These are phyloP conservation scores for Oncorhynchus gorbuscha DNA, from an alignment of 2,113 vertebrate species.

Conservation along the genomic window DNA sequence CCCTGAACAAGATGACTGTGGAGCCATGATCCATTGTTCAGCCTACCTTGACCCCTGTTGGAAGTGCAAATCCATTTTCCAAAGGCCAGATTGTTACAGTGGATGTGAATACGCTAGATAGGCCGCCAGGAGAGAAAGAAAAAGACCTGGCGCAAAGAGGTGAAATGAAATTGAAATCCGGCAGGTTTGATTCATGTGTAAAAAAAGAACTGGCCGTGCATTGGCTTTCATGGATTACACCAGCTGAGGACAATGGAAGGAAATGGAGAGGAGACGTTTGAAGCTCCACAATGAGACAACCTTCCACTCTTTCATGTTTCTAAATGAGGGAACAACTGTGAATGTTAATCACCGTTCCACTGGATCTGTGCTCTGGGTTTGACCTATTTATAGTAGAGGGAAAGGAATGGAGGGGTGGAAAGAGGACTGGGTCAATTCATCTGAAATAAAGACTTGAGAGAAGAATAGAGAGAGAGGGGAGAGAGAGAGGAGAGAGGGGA, in stretches of 20 bases:
- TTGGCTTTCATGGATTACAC: conserved; percentile 43
- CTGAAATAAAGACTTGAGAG: too few species aligned
- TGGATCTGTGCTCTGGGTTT: conserved; percentile 44
- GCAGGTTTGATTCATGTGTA: conserved; percentile 41
- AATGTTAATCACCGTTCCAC: conserved; percentile 36
- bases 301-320: conserved; percentile 50
- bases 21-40: conserved; percentile 21
- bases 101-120: conserved; percentile 30
- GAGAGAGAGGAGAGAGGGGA: too few species aligned
- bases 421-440: background rate
- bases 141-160: conserved; percentile 4
- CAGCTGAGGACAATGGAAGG: conserved; percentile 40
- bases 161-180: conserved; percentile 35
- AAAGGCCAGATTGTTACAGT: conserved; percentile 12
- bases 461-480: conserved; percentile 7
- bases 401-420: conserved; percentile 3
- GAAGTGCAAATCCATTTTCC: conserved; percentile 37
- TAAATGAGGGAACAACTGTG: conserved; percentile 45
- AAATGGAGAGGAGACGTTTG: conserved; percentile 48
- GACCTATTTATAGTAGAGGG: conserved; percentile 23
- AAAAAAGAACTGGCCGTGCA: conserved; percentile 38
- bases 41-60: conserved; percentile 6
- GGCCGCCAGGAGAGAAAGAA: conserved; percentile 19
- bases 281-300: conserved; percentile 39
- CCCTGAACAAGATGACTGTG: background rate